Evolutionary conservation across 2,113 vertebrate species (phyloP), one percentile per base, ranked within the genome.

Genomic region (Oryzias curvinotus): DNA sequence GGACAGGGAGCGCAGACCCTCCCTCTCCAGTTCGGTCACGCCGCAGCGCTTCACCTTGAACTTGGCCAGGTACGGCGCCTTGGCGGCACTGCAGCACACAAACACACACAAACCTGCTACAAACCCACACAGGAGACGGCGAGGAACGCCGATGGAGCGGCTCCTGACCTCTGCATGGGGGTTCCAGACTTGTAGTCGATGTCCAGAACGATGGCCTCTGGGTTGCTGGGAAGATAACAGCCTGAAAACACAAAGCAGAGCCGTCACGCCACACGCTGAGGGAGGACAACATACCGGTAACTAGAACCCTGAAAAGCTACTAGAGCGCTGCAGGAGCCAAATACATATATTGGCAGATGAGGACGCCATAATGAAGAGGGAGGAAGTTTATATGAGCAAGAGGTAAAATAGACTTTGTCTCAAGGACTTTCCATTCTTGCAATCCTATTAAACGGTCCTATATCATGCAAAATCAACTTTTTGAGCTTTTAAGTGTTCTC

Each of bases 151-250:
- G 16, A 15, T 23, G 19, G 26, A 36, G 7, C 12, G n/a, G 57
- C 14, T 41, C 0, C 0, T 60, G 75, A 98, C 97, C 97, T 99
- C 88, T 99, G 97, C 97, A 99, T 98, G 4, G 97, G 97, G 0
- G 96, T 98, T 75, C 97, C 97, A 7, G 97, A 99, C 83, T 96
- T 96, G 85, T 98, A 99, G 91, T 99, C 97, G 0, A 99, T 99
- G 86, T 99, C 97, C 58, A 98, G 85, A 51, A 99, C 97, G 2
- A 99, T 98, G 28, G 97, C 96, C 85, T 99, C 97, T 5, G 97
- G 97, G 73, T 99, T 99, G 85, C 97, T 99, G 7, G 97, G 97
- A 47, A 99, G 89, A 77, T 99, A 99, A 75, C 97, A 99, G 65
- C 97, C 97, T 99, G 58, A 36, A 36, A 36, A 12, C 36, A 36